phyloP scores from a whole-genome alignment of 2,797 vertebrate genomes.

The Perodicticus potto region DNA sequence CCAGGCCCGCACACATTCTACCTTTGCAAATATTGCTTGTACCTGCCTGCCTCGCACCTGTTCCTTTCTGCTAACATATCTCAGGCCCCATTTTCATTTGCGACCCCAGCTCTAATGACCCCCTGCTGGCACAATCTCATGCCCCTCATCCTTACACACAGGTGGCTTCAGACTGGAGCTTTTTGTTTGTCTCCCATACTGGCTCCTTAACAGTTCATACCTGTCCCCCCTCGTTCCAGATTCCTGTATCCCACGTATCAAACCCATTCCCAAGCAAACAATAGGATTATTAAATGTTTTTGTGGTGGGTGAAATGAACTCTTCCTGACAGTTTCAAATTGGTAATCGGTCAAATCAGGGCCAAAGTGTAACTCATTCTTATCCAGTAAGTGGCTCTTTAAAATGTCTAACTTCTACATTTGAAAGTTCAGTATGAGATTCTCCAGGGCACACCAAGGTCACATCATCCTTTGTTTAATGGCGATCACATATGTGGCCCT shows the following conservation, averaged over 20 bases:
- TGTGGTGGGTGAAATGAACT: neutral
- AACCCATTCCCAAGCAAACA: neutral
- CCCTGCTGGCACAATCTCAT: neutral
- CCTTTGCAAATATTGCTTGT: neutral
- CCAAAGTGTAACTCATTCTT: neutral
- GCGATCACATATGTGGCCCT: neutral
- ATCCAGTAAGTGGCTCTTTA: neutral
- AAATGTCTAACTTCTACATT: slow-evolving; percentile 11
- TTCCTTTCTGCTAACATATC: neutral
- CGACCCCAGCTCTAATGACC: neutral
- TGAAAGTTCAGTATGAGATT: neutral
- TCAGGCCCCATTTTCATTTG: neutral
- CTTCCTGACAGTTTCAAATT: neutral
- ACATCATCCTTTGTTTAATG: neutral
- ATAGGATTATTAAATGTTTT: neutral
- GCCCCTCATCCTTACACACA: neutral
- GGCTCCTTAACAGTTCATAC: neutral
- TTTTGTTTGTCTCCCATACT: neutral
- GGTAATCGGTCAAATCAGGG: neutral
- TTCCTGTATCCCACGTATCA: neutral
- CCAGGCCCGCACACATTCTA: neutral
- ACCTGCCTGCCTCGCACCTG: neutral
- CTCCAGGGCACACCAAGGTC: neutral
- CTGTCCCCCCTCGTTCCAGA: neutral
- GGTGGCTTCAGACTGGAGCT: neutral